phyloP scores from a whole-genome alignment of 2,888 invertebrate species.

The Isoperla grammatica region DNA sequence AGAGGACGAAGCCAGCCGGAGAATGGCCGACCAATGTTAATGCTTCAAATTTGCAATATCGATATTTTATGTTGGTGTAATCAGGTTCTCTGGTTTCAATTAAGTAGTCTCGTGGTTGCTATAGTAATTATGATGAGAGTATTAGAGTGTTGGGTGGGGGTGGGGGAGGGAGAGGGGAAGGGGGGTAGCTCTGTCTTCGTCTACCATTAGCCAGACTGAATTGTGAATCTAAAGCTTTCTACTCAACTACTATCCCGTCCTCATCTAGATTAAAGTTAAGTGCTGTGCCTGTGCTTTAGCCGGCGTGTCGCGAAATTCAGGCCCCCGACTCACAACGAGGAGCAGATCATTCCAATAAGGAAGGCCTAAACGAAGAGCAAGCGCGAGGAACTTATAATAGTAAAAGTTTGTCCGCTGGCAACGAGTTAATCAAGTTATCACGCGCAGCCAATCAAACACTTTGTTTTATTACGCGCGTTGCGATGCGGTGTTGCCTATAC shows the following conservation, averaged over 20 bases:
- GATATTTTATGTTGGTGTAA: constrained; percentile 17
- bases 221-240: constrained; percentile 29
- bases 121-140: constrained; percentile 19
- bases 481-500: neutral
- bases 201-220: constrained; percentile 29
- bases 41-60: constrained; percentile 18
- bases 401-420: neutral
- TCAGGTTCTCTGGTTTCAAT: constrained; percentile 18
- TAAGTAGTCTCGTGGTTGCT: constrained; percentile 18
- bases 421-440: too few relatives aligned
- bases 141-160: constrained; percentile 9
- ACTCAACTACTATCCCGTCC: constrained; percentile 13
- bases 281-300: constrained; percentile 15
- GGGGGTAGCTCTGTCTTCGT: constrained; percentile 4
- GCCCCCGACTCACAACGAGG: too few relatives aligned
- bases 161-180: neutral
- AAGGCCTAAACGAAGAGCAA: neutral
- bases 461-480: too few relatives aligned
- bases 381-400: neutral
- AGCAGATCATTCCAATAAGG: neutral
- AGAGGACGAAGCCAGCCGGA: neutral
- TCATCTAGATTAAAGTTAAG: constrained; percentile 19
- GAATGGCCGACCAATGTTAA: constrained; percentile 15
- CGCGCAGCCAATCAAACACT: too few relatives aligned
- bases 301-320: constrained; percentile 13